Evolutionary conservation across 2,888 invertebrate species (phyloP).

Genomic region (Sylvicola fuscatus): DNA sequence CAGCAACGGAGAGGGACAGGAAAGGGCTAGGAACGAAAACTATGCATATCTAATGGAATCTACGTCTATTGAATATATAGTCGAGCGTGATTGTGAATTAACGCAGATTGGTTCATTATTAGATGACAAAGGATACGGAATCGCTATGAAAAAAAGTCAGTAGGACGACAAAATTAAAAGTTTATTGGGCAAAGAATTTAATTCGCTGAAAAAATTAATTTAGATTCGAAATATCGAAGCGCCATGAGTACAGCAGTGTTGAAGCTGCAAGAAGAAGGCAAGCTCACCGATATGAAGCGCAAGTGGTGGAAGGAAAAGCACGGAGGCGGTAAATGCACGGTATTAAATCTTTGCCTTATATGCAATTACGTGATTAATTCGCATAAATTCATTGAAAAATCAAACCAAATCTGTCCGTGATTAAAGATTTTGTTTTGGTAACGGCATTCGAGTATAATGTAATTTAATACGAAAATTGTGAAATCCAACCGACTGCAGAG

Average conservation of each 20-base stretch:
- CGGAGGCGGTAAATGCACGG: slow-evolving; percentile 43
- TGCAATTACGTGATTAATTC: too few relatives aligned
- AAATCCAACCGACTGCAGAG: too few relatives aligned
- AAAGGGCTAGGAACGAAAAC: slow-evolving; percentile 26
- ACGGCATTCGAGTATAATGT: too few relatives aligned
- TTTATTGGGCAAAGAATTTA: neutral
- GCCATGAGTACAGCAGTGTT: slow-evolving; percentile 61
- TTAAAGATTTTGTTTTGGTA: too few relatives aligned
- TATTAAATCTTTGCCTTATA: too few relatives aligned
- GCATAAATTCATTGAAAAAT: too few relatives aligned
- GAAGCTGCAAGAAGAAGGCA: slow-evolving; percentile 66
- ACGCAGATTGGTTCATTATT: slow-evolving; percentile 37
- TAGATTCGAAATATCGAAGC: slow-evolving; percentile 39
- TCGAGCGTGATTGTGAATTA: slow-evolving; percentile 41
- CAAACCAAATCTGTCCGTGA: too few relatives aligned
- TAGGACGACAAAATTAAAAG: neutral
- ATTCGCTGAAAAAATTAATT: too few relatives aligned
- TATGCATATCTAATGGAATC: slow-evolving; percentile 70
- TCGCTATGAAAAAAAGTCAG: slow-evolving; percentile 45
- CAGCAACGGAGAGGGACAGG: slow-evolving; percentile 35
- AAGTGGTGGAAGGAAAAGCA: slow-evolving; percentile 82
- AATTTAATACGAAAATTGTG: too few relatives aligned
- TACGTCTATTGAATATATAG: slow-evolving; percentile 51
- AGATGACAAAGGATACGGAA: slow-evolving; percentile 54
- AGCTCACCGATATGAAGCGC: slow-evolving; percentile 53